Evolutionary conservation across 2,113 vertebrate species (phyloP), one percentile per base, ranked within the genome.

Genomic region (Neotoma lepida): DNA sequence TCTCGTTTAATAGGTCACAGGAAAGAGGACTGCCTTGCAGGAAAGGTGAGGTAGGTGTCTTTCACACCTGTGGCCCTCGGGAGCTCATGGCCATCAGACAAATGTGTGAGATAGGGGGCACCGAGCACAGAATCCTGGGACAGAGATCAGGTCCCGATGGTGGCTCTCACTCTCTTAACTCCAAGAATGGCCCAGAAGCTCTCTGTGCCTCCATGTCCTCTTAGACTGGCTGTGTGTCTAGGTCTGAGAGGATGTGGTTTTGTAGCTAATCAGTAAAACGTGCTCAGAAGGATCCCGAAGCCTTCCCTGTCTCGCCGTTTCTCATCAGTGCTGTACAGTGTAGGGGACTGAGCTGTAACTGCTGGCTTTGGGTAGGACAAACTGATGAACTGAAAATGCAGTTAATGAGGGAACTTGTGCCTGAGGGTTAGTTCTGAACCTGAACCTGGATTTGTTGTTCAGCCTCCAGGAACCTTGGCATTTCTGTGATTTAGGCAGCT

Each of bases 331-430:
- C 6, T 4, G 2, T 18, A 30, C 18, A 39, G 17, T 2, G 44
- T 2, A 22, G 76, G 44, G 71, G 54, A 15, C 56, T 54, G 70
- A 71, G 54, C 35, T 1, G 7, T 20, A 15, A 10, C 39, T 35
- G 0, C 68, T 20, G 26, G 74, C 49, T 33, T 88, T 54, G 81
- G 71, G 10, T 46, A 54, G 91, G 74, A 66, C 41, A 12, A 6
- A 46, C 58, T 56, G 26, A 61, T 4, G 26, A 26, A 0, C 87
- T 6, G 1, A 3, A 63, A 66, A 2, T 35, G 15, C 93, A 44
- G 1, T 0, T 20, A 7, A 0, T 1, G 18, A 58, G 28, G 4
- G 63, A 20, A 0, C 4, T 0, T 41, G 24, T 0, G 2, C 63
- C 39, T 51, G 13, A 3, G 2, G 17, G 68, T 49, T n/a, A 39